Base-by-base conservation (phyloP, 2,888 invertebrate genomes). In the Schizotus pectinicornis region DNA sequence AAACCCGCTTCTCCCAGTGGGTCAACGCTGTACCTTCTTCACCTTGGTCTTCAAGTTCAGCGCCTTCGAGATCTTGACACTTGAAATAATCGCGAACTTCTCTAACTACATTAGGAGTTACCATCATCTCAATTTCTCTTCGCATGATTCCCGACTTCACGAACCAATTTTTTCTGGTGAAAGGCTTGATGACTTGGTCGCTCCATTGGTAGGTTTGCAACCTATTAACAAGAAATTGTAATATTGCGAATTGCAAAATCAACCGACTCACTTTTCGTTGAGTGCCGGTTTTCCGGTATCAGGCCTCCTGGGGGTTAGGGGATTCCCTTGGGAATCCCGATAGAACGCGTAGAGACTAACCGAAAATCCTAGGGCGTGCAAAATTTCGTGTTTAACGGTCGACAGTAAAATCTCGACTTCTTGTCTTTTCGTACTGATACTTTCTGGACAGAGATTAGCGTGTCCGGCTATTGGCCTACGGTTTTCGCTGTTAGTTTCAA, bases 1-100 rank as follows among this genome's bases (percentile, higher is more conserved):
- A 95, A 1, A 98, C 89, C 51, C 99, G 82, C 76, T 99, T 99
- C 80, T 99, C 99, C 98, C 98, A 99, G 76, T 99, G 99, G 0
- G 98, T 98, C 39, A 98, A 82, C 0, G 94, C 78, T 0, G 99
- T 99, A 0, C 99, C 99, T 67, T 98, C 95, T 9, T 95, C 95
- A 0, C 98, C 98, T 81, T 99, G 98, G 81, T 99, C 96, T 81
- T 99, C 98, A 38, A 99, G 78, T 77, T 99, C 98, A 0, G 98
- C 98, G 0, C 98, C 98, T 80, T 98, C 98, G 32, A 99, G 79
- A 35, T 84, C 81, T 0, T 88, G 82, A 74, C 98, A 98, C 77
- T 91, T 88, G 79, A 97, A 98, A 79, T 97, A 95, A 3, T 85
- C 83, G 8, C 94, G 84, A 12, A 91, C 97, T 84, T 98, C 98